Evolutionary conservation across 2,888 invertebrate species (phyloP), one percentile per base, ranked within the genome.

Genomic region (Drosophila pseudotalamancana): DNA sequence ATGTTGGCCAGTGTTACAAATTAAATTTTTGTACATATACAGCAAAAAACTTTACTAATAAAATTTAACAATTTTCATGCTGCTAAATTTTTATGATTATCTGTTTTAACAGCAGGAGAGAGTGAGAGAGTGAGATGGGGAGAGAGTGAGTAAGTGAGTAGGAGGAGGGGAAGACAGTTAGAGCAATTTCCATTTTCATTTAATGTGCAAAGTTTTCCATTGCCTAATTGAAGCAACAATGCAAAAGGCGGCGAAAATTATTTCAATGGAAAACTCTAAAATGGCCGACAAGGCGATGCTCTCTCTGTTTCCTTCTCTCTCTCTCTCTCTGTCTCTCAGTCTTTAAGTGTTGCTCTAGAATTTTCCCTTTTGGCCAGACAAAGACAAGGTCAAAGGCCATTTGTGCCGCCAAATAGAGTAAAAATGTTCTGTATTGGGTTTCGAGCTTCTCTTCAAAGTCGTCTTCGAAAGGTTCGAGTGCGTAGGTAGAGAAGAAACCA

Each of bases 371-470:
- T 42, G 32, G 45, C 16, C 31, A 35, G 43, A 48, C 34, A 62
- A 37, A 60, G 53, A 59, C 84, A 81, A 81, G 81, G 82, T 84
- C 85, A 84, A 84, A 80, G 85, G 79, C 67, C 87, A 87, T 87
- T 87, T 61, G 81, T 87, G 87, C 68, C 84, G 87, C 84, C 76
- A 72, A 72, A 69, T 74, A 74, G 71, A 74, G 74, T 74, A 69
- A 64, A 72, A 68, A 55, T 35, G 31, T 31, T 73, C 61, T 21
- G 50, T 49, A 6, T 35, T 62, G 32, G 43, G 51, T 29, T 54
- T 34, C 32, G 42, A 39, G 39, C 50, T 50, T 18, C 12, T 12
- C 29, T 46, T 21, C 14, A 25, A 25, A 42, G 34, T 51, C 67
- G n/a, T n/a, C n/a, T n/a, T 74, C 62, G 35, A 35, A 43, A 42